These are phyloP conservation scores for Amorpha juglandis DNA, from an alignment of 2,888 invertebrate genomes.

Conservation along the genomic window DNA sequence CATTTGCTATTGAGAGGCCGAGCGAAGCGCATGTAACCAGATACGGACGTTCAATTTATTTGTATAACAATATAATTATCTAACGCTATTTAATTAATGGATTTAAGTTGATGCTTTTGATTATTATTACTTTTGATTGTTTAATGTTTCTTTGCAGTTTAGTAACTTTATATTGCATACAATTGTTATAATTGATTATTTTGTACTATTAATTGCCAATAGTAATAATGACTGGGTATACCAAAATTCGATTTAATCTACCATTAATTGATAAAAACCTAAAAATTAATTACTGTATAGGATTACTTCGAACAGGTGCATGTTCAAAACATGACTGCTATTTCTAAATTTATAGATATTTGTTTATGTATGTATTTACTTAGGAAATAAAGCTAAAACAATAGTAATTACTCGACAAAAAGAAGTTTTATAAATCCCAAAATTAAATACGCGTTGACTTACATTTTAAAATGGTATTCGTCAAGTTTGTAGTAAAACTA, in stretches of 20 bases:
- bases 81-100: neutral
- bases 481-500: slow-evolving; percentile 13
- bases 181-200: too few relatives aligned
- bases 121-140: too few relatives aligned
- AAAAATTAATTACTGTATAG: neutral
- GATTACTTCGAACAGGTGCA: neutral
- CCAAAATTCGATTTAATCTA: neutral
- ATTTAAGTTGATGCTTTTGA: too few relatives aligned
- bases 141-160: too few relatives aligned
- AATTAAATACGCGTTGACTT: neutral
- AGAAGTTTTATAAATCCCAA: neutral
- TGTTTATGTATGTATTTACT: neutral
- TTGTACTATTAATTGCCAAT: neutral
- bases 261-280: neutral
- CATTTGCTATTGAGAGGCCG: slow-evolving; percentile 56
- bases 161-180: too few relatives aligned
- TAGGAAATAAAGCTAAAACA: neutral
- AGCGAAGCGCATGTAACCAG: slow-evolving; percentile 41
- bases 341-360: neutral
- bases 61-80: neutral
- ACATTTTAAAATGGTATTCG: neutral
- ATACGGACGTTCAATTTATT: slow-evolving; percentile 45
- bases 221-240: neutral
- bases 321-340: neutral
- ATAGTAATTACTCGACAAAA: neutral